These are phyloP conservation scores for Sparus aurata DNA, from an alignment of 2,797 vertebrate genomes.

Conservation along the genomic window DNA sequence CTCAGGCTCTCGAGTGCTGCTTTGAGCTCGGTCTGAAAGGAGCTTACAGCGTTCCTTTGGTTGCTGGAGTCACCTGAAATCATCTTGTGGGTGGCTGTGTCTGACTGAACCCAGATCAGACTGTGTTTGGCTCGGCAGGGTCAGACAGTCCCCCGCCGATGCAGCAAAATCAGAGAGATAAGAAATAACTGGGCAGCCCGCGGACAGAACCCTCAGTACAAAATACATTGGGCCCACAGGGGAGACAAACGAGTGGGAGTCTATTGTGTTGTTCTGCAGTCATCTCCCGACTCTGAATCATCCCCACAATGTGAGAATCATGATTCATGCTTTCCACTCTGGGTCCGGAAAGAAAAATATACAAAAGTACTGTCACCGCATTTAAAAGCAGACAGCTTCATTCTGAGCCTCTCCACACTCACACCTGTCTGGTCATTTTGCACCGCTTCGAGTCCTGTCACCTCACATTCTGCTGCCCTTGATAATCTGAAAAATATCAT, in stretches of 20 bases:
- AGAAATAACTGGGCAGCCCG: conserved; percentile 19
- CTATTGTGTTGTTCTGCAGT: conserved; percentile 37
- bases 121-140: conserved; percentile 32
- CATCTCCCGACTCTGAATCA: conserved; percentile 63
- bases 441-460: neutral
- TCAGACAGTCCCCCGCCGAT: conserved; percentile 42
- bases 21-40: conserved; percentile 16
- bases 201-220: conserved; percentile 25
- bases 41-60: conserved; percentile 11
- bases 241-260: conserved; percentile 22
- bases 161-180: conserved; percentile 53
- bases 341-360: neutral
- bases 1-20: conserved; percentile 1
- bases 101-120: conserved; percentile 36
- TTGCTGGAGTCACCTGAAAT: conserved; percentile 50
- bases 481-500: conserved; percentile 3
- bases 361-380: conserved; percentile 32
- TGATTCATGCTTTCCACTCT: conserved; percentile 52
- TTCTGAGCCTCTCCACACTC: conserved; percentile 9
- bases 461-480: neutral
- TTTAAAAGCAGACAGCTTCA: conserved; percentile 26
- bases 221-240: conserved; percentile 46
- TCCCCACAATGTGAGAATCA: conserved; percentile 19
- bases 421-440: neutral
- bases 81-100: conserved; percentile 32